Evolutionary conservation across 2,888 invertebrate genomes (phyloP), one percentile per base, ranked within the genome.

Genomic region (Drosophila recens): DNA sequence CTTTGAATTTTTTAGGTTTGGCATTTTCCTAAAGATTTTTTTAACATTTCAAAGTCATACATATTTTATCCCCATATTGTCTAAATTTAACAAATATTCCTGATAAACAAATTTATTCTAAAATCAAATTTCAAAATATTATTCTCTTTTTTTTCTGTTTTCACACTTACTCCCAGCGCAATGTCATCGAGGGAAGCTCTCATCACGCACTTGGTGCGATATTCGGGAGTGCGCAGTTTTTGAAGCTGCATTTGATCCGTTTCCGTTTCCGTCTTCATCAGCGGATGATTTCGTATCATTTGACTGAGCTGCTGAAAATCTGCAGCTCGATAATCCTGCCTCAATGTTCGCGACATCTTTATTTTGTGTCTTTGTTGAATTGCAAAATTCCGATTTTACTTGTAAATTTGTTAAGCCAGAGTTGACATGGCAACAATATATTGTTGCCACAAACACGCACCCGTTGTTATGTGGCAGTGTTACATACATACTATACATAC

Each of bases 201-300:
- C 86, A 87, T 89, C 9, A 89, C 87, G 42, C 87, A 89, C 13
- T 89, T 89, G 8, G 71, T 79, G 20, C 86, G 74, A 53, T 81
- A 87, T 34, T 89, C 89, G 2, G 85, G 76, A 0, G 84, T 75
- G 9, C 87, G 87, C 6, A 82, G 52, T 48, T 68, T 76, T 30
- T 82, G 75, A 59, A 78, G 17, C 2, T 75, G 73, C 48, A 71
- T 65, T 45, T 76, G 65, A 49, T 76, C 58, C 36, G 63, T 13
- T 20, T 20, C 51, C 36, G 46, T 17, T 2, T 51, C 33, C 8
- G 58, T 46, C 49, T 67, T 68, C 87, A 89, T 83, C 34, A 87
- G 52, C 34, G 87, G 89, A 69, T 89, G 82, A 45, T 77, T 63
- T 23, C 45, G 49, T 3, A 89, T 89, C 40, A 61, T 51, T 45